phyloP scores from a whole-genome alignment of 92 coral and sea anemone species.

The Porites rus region DNA sequence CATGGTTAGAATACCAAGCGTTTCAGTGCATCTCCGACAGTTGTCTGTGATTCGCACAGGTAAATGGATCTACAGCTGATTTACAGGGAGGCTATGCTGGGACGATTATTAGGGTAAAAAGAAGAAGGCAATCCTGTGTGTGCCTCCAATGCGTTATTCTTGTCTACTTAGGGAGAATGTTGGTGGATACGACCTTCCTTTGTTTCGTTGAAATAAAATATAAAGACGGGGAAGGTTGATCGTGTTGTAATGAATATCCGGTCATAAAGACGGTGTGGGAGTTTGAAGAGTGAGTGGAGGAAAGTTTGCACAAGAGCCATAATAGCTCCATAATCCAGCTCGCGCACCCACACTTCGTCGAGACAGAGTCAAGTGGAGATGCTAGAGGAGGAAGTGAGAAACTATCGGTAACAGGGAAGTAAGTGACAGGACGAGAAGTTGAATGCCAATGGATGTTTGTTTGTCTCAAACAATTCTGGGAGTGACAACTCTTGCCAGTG shows the following conservation, averaged over 20 bases:
- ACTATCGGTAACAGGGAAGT: too few species aligned
- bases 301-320: background rate
- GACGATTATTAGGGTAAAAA: slow-evolving; percentile 26
- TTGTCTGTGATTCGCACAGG: slow-evolving; percentile 18
- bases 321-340: too few species aligned
- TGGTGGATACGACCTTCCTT: slow-evolving; percentile 26
- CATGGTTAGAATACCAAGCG: slow-evolving; percentile 22
- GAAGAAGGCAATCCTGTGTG: slow-evolving; percentile 23
- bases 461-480: too few species aligned
- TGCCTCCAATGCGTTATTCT: slow-evolving; percentile 31
- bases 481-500: too few species aligned
- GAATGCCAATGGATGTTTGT: too few species aligned
- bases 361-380: too few species aligned
- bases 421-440: too few species aligned
- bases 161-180: slow-evolving; percentile 19
- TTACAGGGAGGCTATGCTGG: slow-evolving; percentile 26
- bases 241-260: slow-evolving; percentile 2
- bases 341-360: too few species aligned
- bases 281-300: background rate
- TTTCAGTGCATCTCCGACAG: slow-evolving; percentile 15
- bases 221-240: slow-evolving; percentile 9
- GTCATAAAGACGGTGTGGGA: slow-evolving; percentile 20
- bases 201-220: background rate
- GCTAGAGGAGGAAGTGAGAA: too few species aligned
- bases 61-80: slow-evolving; percentile 28